phyloP scores from a whole-genome alignment of 2,113 vertebrate species.

The Micronycteris hirsuta region DNA sequence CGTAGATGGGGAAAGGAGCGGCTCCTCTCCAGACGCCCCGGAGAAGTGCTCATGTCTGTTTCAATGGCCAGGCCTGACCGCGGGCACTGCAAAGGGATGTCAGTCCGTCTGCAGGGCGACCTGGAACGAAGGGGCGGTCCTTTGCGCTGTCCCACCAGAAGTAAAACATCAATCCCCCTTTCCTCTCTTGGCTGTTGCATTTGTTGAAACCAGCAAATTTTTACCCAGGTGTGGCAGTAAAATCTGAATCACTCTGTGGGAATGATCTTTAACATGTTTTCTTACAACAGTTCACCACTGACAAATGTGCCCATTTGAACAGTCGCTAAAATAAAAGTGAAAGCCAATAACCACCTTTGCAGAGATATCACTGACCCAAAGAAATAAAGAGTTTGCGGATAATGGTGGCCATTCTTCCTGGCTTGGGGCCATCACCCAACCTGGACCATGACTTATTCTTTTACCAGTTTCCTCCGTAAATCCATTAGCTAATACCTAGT shows the following conservation, averaged over 20 bases:
- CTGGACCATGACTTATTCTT: background rate
- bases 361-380: background rate
- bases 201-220: constrained; percentile 25
- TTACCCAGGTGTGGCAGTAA: background rate
- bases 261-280: constrained; percentile 11
- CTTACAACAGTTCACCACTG: background rate
- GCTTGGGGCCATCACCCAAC: background rate
- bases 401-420: background rate
- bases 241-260: background rate
- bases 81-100: background rate
- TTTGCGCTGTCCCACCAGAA: background rate
- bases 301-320: background rate
- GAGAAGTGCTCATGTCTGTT: background rate
- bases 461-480: background rate
- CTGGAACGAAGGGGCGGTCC: background rate
- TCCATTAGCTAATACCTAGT: background rate
- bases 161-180: background rate
- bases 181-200: background rate
- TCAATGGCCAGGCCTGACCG: background rate
- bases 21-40: background rate
- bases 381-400: background rate
- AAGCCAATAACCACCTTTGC: background rate
- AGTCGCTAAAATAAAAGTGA: background rate
- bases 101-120: background rate
- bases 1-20: background rate